Evolutionary conservation across 2,113 vertebrate species (phyloP), one percentile per base, ranked within the genome.

Genomic region (Gobiocypris rarus): DNA sequence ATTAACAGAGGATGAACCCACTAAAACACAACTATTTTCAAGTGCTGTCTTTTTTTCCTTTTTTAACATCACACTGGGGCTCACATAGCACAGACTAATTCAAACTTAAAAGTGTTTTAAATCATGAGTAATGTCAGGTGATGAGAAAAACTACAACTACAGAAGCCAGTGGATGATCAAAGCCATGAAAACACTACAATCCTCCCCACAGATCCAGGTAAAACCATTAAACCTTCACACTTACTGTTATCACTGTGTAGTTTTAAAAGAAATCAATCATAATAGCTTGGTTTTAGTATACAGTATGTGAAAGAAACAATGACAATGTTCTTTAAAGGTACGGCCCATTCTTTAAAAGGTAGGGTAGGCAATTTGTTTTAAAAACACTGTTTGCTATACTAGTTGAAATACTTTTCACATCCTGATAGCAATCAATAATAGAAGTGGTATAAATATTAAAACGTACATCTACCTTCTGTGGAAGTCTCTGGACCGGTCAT

Each of bases 161-260:
- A 63, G 31, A 61, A 79, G 38, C 13, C 52, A 38, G 43, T 50
- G 77, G 24, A 80, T 50, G 77, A 80, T 65, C 59, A 80, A 26
- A 78, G 22, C 74, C 31, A 77, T 45, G 38, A 45, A 43, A 28
- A 45, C 24, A 3, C 26, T 6, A 63, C 7, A 50, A 50, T 34
- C 45, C 43, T 28, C 4, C 41, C 45, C 22, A 43, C 31, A 58
- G 59, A 52, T 59, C 17, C 31, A 77, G 19, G 34, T 24, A 26
- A 43, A 63, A 48, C 15, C 76, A 48, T 63, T 7, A 52, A 50
- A 50, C 31, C 3, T 4, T 73, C 38, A 14, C 14, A 5, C 38
- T 43, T 52, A n/a, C 28, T 9, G 6, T 28, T 15, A 28, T 52
- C 71, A 75, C 15, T 19, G 48, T n/a, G n/a, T n/a, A 22, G 50